phyloP scores from a whole-genome alignment of 2,797 vertebrate species.

The Gymnocypris eckloni region DNA sequence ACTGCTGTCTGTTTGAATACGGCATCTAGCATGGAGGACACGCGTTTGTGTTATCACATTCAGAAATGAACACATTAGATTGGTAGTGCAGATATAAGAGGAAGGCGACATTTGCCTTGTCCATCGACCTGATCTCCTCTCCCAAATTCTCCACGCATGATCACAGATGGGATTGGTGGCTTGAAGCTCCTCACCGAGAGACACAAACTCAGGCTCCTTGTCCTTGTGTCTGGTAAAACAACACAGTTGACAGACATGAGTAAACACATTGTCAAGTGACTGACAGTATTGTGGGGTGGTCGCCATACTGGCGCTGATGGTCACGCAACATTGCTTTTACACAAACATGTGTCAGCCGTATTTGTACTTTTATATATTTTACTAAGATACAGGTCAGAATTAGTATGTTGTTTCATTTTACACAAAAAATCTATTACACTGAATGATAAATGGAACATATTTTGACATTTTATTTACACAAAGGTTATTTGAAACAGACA shows the following conservation, averaged over 20 bases:
- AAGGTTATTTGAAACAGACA: neutral
- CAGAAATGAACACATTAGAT: neutral
- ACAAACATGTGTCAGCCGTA: neutral
- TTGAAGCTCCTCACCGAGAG: conserved; percentile 84
- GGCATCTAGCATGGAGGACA: conserved; percentile 57
- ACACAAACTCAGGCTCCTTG: conserved; percentile 84
- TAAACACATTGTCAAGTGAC: neutral
- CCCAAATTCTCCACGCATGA: conserved; percentile 87
- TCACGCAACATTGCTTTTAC: neutral
- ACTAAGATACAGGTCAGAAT: neutral
- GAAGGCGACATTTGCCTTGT: conserved; percentile 79
- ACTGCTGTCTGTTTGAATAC: conserved; percentile 83
- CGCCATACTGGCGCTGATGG: neutral
- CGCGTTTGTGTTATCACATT: neutral
- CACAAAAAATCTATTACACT: neutral
- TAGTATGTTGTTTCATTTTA: neutral
- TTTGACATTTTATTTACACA: neutral
- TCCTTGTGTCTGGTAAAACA: conserved; percentile 80
- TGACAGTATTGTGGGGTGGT: neutral
- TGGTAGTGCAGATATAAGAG: neutral
- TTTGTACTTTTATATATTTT: neutral
- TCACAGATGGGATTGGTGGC: conserved; percentile 83
- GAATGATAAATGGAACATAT: neutral
- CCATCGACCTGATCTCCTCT: conserved; percentile 79
- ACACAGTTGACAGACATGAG: conserved; percentile 26